Base-by-base conservation (phyloP, 2,888 invertebrate genomes). In the Argynnis bischoffii region DNA sequence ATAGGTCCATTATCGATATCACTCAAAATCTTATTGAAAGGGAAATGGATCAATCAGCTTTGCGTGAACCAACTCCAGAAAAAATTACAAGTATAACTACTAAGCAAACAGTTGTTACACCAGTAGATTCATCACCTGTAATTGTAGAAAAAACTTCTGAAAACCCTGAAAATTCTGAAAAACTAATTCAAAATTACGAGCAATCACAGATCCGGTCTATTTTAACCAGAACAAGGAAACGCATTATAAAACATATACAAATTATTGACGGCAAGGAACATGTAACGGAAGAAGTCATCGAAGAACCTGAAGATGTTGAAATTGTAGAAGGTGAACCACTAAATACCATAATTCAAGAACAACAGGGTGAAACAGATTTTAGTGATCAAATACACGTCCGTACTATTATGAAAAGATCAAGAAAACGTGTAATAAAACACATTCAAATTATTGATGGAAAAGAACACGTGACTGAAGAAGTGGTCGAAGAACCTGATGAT, bases 361-460 rank as follows among this genome's bases (percentile, higher is more conserved):
- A 8, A 41, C 35, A 11, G 8, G 35, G 11, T 11, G 35, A 11
- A 8, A 41, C 8, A 11, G 35, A 11, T 11, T 41, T 41, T 41
- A 11, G 35, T 41, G 35, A 41, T 41, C 8, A 41, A 41, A 41
- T 41, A 8, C 35, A 41, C 35, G 35, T 41, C 35, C 35, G 11
- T 8, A 63, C 55, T 16, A 64, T 55, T 15, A 68, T 61, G 54
- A 72, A 64, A 16, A 64, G 56, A 15, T 69, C 54, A 3, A 71
- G 64, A 53, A 70, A 69, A 48, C 71, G 70, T 51, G 69, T 78
- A 1, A 78, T 83, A 57, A 94, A 95, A 71, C 94, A 94, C 74
- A 93, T 95, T 6, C 94, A 95, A 11, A 94, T 96, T 1, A 94
- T 96, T 66, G 95, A 97, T 81, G 80, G 79, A 6, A 77, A 78